Evolutionary conservation across 2,113 vertebrate genomes (phyloP), one percentile per base, ranked within the genome.

Genomic region (Phainopepla nitens): DNA sequence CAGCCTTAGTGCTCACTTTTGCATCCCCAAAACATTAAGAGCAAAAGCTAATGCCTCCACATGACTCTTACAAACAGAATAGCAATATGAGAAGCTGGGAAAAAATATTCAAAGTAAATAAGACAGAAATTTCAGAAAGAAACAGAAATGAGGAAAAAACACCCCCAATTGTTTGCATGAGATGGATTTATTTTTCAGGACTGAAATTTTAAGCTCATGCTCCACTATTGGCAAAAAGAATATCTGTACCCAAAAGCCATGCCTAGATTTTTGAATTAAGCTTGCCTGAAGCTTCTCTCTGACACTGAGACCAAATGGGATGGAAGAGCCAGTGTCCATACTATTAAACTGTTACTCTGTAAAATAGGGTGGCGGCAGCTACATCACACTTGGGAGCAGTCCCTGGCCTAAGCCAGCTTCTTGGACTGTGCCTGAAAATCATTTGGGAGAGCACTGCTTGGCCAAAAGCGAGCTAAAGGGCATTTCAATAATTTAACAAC

Each of bases 401-500:
- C 35, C 47, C 68, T 73, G 64, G 58, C 25, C 39, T 54, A 56
- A 64, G 28, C 27, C 47, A 50, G 22, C 76, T 92, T 73, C 79
- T 86, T 81, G 58, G 70, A 70, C 68, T 62, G 15, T 35, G 35
- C 64, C 47, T 77, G 64, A 57, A 49, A 94, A 87, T 49, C 49
- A 0, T 53, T 29, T 91, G 92, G 90, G 78, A 87, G 54, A 77
- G 79, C 54, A 58, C 39, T 58, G 18, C 64, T 82, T 88, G 90
- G 66, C 76, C 76, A 86, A 92, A 92, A 93, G 71, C 54, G 66
- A 90, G 86, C 90, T 76, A 66, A 64, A 54, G 94, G 92, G 58
- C 82, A 86, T 90, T 93, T 96, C 82, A 94, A 93, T 94, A 94
- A 94, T 95, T 94, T 39, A 96, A 81, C 86, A 66, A 77, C 58